These are phyloP conservation scores for Ophraella communa DNA, from an alignment of 2,888 invertebrate species.

Conservation along the genomic window DNA sequence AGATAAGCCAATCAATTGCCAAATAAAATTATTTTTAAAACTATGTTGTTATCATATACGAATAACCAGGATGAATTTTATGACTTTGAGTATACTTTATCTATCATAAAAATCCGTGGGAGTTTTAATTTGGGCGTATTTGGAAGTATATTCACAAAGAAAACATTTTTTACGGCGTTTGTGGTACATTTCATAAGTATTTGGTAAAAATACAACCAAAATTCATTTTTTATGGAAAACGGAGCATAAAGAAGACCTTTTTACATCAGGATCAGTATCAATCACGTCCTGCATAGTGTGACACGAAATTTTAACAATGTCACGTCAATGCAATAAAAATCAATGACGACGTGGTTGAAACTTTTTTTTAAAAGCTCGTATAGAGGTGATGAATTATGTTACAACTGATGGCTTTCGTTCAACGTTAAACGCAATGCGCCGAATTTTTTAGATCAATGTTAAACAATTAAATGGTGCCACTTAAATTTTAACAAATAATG, in stretches of 20 bases:
- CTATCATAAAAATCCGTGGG: too few species aligned
- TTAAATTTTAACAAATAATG: too few species aligned
- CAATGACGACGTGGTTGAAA: constrained; percentile 26
- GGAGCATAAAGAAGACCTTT: constrained; percentile 1
- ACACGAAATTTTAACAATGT: constrained; percentile 30
- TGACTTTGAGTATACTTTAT: too few species aligned
- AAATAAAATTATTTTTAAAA: too few species aligned
- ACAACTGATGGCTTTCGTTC: constrained; percentile 4
- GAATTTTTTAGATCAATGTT: neutral
- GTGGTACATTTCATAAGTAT: neutral
- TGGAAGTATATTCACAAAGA: too few species aligned
- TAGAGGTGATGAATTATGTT: constrained; percentile 31
- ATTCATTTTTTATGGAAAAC: neutral
- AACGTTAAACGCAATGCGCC: constrained; percentile 12
- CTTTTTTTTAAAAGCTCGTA: constrained; percentile 17
- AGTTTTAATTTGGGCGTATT: too few species aligned
- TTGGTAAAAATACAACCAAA: neutral
- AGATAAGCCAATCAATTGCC: too few species aligned
- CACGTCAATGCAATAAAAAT: constrained; percentile 34
- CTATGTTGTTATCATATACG: too few species aligned
- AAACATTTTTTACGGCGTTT: too few species aligned
- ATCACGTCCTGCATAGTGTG: constrained; percentile 13
- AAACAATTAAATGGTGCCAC: neutral
- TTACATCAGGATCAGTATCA: constrained; percentile 16
- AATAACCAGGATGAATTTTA: too few species aligned